These are phyloP conservation scores for Meteorus cinctellus DNA, from an alignment of 2,888 invertebrate genomes.

Conservation along the genomic window DNA sequence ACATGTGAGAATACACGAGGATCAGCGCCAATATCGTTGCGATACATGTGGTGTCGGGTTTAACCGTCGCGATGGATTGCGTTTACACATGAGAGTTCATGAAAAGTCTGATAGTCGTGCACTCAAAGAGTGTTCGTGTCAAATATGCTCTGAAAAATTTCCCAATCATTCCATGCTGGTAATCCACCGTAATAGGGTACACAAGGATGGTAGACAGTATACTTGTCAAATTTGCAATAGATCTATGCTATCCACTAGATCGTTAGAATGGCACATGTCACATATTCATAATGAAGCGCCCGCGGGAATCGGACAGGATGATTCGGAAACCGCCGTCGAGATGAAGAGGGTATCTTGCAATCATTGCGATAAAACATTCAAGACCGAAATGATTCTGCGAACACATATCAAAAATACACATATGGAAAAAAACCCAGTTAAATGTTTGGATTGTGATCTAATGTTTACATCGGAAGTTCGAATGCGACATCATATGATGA, in stretches of 20 bases:
- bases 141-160: conserved; percentile 70
- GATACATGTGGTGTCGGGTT: conserved; percentile 71
- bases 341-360: conserved; percentile 67
- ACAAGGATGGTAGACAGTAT: conserved; percentile 69
- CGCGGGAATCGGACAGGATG: conserved; percentile 46
- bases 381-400: conserved; percentile 71
- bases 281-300: conserved; percentile 68
- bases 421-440: conserved; percentile 69
- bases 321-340: conserved; percentile 54
- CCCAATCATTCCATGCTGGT: conserved; percentile 71
- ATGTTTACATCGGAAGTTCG: conserved; percentile 69
- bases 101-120: conserved; percentile 69
- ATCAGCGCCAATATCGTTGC: conserved; percentile 70
- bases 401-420: conserved; percentile 71
- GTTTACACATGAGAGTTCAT: conserved; percentile 69
- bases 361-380: conserved; percentile 70
- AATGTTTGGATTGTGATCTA: conserved; percentile 67
- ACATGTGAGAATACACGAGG: conserved; percentile 70
- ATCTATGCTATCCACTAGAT: conserved; percentile 69
- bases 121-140: conserved; percentile 70
- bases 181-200: conserved; percentile 69
- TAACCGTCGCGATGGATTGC: conserved; percentile 69
- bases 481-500: conserved; percentile 71
- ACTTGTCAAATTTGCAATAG: conserved; percentile 71
- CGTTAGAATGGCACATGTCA: conserved; percentile 70